Evolutionary conservation across 2,113 vertebrate species (phyloP), one percentile per base, ranked within the genome.

Genomic region (Menidia beryllina): DNA sequence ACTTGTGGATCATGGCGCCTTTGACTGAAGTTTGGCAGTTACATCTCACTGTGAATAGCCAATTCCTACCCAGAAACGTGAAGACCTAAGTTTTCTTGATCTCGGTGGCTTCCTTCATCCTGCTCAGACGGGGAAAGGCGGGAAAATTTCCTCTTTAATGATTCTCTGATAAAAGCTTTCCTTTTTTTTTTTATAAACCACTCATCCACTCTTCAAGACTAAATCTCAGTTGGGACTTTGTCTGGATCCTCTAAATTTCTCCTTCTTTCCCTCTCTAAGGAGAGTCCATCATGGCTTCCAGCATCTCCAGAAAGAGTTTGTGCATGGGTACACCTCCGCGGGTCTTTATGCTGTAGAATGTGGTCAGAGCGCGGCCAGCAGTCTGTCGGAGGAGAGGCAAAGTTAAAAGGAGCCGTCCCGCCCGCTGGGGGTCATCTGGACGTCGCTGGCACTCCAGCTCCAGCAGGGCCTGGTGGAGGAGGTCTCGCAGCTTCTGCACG

Each of bases 231-330:
- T 48, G 53, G 59, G 53, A 25, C 24, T 21, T 65, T 62, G 39
- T 19, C 10, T n/a, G 38, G 47, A 21, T 68, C n/a, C 36, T 12
- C 34, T 25, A n/a, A 6, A 7, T 9, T 8, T 47, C 19, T 4
- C 60, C 41, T n/a, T 59, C 47, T 50, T 51, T 30, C 39, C 23
- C 34, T 23, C 78, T 72, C 82, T 94, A 80, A 19, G 93, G 93
- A 20, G 93, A 97, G 92, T 97, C 96, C 96, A 97, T 97, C 96
- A 97, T 97, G 91, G 96, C 96, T 90, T 97, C 96, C 67, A 97
- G 92, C 96, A 97, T 97, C 91, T 97, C 96, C 88, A 97, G 85
- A 85, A 97, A 97, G 56, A 97, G 93, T 94, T 97, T 97, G 93
- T 97, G 96, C 96, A 97, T 97, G 87, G 96, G 96, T 52, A 96